Conservation (phyloP, 2,113 vertebrate genomes). For the Alces alces region DNA sequence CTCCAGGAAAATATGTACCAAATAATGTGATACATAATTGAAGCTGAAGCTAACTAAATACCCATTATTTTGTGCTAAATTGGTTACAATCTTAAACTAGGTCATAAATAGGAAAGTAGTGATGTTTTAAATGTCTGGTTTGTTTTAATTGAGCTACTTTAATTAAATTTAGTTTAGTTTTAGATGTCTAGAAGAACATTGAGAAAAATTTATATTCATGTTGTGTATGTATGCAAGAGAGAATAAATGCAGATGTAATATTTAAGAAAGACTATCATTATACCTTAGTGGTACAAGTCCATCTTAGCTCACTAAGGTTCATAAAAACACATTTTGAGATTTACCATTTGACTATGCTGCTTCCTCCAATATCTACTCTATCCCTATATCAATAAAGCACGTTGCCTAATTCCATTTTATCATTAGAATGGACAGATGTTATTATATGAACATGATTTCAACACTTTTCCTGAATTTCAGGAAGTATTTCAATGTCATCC, state of each 20-base stretch:
- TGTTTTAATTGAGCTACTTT: not conserved
- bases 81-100: not conserved
- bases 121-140: not conserved
- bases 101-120: not conserved
- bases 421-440: not conserved
- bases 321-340: not conserved
- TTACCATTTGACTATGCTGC: not conserved
- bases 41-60: not conserved
- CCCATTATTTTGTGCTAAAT: not conserved
- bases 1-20: not conserved
- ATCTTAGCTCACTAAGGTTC: not conserved
- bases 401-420: not conserved
- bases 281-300: not conserved
- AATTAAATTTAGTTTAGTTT: not conserved
- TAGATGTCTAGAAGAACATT: not conserved
- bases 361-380: not conserved
- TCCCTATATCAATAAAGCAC: not conserved
- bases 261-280: not conserved
- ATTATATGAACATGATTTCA: not conserved
- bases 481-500: not conserved
- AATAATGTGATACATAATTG: not conserved
- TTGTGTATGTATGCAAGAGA: not conserved
- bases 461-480: conserved; percentile 3
- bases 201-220: not conserved
- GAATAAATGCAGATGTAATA: not conserved